A percentile compares a stretch with the other conserved stretches of the same genome.
These are phyloP conservation scores for Dendrocincla tyrannina DNA, from an alignment of 2,797 vertebrate species.

Conservation along the genomic window DNA sequence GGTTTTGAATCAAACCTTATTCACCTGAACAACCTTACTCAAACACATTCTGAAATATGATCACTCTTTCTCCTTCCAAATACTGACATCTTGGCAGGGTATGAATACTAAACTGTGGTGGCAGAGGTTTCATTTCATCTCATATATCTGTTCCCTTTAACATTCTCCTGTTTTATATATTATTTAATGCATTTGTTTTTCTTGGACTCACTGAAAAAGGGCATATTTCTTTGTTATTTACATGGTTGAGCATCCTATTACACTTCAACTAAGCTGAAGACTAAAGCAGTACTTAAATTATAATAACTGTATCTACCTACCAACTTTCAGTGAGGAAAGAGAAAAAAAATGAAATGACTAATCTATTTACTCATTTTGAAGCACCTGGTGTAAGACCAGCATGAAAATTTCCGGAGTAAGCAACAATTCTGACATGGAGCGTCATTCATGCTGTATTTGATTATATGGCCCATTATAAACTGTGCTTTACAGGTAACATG, in stretches of 20 bases:
- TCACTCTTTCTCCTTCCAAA: neutral
- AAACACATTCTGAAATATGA: neutral
- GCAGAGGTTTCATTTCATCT: neutral
- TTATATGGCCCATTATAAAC: neutral
- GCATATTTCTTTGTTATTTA: neutral
- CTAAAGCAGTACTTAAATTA: neutral
- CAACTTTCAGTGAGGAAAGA: neutral
- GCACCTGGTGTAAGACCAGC: neutral
- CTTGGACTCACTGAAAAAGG: neutral
- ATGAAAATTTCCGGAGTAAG: neutral
- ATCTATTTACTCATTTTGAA: neutral
- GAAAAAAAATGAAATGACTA: neutral
- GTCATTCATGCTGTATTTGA: neutral
- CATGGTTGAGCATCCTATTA: neutral
- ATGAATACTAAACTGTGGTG: neutral
- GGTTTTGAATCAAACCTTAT: neutral
- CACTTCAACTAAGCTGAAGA: neutral
- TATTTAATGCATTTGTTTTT: neutral
- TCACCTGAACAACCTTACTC: neutral
- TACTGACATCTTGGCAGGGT: neutral
- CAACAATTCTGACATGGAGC: neutral
- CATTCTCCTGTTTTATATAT: neutral
- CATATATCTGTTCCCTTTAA: neutral
- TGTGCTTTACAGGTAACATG: accelerated
- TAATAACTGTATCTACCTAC: neutral